Base-by-base conservation (phyloP, 2,888 invertebrate genomes). In the Asteroscopus sphinx region DNA sequence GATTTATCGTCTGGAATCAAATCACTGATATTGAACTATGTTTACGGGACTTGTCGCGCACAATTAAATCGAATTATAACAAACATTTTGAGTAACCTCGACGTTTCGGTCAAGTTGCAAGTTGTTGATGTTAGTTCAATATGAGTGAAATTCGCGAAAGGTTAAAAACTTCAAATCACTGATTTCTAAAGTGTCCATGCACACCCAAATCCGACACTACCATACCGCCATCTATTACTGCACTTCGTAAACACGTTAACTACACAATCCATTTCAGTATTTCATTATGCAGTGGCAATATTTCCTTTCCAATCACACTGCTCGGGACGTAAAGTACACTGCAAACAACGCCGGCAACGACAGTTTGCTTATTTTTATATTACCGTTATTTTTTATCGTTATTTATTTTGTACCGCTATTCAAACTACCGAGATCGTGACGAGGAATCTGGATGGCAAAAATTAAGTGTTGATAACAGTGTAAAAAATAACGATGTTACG, bases 271-370 rank as follows among this genome's bases (percentile, higher is more conserved):
- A 61, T 66, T 69, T 54, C 30, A n/a, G 12, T n/a, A 15, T 57
- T 62, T 55, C 37, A 57, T 73, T 76, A 57, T 21, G 51, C 16
- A 36, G 26, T 2, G 25, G 52, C 48, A 76, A 77, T 77, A 72
- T 76, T 76, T 68, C 49, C 35, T 41, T 41, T 58, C 57, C 62
- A 65, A 74, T 73, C 64, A 52, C 13, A 57, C 37, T 36, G 52
- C 51, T 39, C 51, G 49, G 30, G 12, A 37, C 15, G 30, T 16
- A 17, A 35, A 76, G 68, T 54, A 60, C 28, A 53, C 25, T 17
- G 49, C 64, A 77, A 77, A 77, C 76, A 77, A 42, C 47, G 36
- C 13, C 39, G 32, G 44, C 26, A 8, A 33, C 57, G 55, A 64
- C 59, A 49, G 44, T 55, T 47, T 58, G 46, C 57, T 64, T 68